Base-by-base conservation (phyloP, 2,797 vertebrate genomes). In the Florisuga fusca region DNA sequence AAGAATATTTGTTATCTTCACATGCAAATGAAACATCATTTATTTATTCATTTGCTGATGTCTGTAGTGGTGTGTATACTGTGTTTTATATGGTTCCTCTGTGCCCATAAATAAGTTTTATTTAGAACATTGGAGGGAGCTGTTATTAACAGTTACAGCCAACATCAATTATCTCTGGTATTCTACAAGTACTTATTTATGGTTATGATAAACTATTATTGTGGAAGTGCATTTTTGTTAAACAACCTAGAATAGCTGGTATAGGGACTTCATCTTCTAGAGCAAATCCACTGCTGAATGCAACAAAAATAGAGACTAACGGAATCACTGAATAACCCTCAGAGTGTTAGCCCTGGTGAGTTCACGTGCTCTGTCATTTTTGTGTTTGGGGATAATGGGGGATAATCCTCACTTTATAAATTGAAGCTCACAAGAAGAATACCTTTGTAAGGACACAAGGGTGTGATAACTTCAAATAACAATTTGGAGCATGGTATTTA, bases 21-120 rank as follows among this genome's bases (percentile, higher is more conserved):
- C 55, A 90, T 82, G 88, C 85, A 97, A 94, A 95, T 92, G 84
- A 94, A 96, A 46, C 78, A 73, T 86, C 63, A 84, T 94, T 96
- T 94, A 87, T 95, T 95, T 95, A 94, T 94, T 84, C 95, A 94
- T 76, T 41, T 93, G 94, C 94, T 96, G 87, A 96, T 91, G 76
- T 84, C 73, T 88, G 27, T 89, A 71, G 76, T 58, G 62, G 57
- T 64, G 63, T 69, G 29, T 87, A 48, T 58, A 45, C 36, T 91
- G 34, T 77, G 71, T 86, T 95, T 96, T 97, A 94, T 96, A 94
- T 71, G 23, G 81, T 63, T 94, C 69, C 83, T 92, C 5, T 68
- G 89, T 94, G 75, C 16, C 73, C 66, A 87, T 95, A 96, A 95
- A 97, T 96, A 95, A 86, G 77, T 84, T 88, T 95, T 93, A 94